A percentile compares a stretch with the other conserved stretches of the same genome.
phyloP scores from a whole-genome alignment of 2,797 vertebrate species.

The Morus bassanus region DNA sequence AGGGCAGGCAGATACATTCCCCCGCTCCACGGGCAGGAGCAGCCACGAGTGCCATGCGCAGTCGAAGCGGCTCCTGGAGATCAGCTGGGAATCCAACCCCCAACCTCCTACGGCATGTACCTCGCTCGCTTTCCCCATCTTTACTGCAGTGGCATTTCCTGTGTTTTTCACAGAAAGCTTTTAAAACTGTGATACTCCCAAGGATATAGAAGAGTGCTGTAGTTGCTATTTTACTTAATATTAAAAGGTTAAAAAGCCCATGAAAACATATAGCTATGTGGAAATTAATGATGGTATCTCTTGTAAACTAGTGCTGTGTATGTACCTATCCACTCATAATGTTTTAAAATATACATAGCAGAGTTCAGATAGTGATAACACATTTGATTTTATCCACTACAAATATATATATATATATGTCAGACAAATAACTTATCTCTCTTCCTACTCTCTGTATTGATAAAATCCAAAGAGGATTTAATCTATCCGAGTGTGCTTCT shows the following conservation, averaged over 20 bases:
- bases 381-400: conserved; percentile 66
- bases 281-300: conserved; percentile 74
- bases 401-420: conserved; percentile 20
- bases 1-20: background rate
- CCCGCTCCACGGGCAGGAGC: background rate
- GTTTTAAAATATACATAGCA: conserved; percentile 70
- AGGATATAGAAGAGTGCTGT: conserved; percentile 14
- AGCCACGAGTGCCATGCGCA: fast-evolving
- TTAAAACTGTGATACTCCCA: conserved; percentile 12
- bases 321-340: conserved; percentile 56
- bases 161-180: background rate
- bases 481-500: conserved; percentile 33
- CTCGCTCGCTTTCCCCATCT: background rate
- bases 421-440: conserved; percentile 56
- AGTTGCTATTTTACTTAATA: conserved; percentile 64
- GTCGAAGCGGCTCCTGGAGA: background rate
- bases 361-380: conserved; percentile 65
- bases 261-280: conserved; percentile 59
- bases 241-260: conserved; percentile 62
- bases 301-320: conserved; percentile 43
- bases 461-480: conserved; percentile 53
- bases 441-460: conserved; percentile 38
- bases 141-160: conserved; percentile 6
- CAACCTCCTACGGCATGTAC: background rate
- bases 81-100: background rate